Evolutionary conservation across 2,888 invertebrate species (phyloP), one percentile per base, ranked within the genome.

Genomic region (Plutella xylostella): DNA sequence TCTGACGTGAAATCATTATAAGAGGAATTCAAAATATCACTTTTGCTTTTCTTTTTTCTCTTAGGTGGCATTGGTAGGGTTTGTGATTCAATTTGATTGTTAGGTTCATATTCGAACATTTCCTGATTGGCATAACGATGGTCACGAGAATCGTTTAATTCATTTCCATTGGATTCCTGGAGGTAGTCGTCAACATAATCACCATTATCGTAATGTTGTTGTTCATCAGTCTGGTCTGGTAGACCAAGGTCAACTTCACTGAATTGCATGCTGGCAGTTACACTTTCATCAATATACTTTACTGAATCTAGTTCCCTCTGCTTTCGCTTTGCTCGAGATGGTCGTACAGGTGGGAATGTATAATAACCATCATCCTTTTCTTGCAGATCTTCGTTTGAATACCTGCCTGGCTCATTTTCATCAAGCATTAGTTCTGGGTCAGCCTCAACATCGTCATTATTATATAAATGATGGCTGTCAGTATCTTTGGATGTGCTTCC

Each of bases 281-380:
- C 60, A 55, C 70, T 77, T 7, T 82, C 80, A 40, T 83, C 83
- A 25, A 82, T 82, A 50, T 77, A 83, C 43, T 72, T 65, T 31
- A 80, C 72, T 2, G 65, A 55, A 51, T 80, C 77, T 3, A 61
- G n/a, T 25, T 49, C 50, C 48, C 72, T 79, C 58, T 84, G 84
- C 73, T 79, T 79, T 56, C 85, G 82, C 55, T 86, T 87, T 30
- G 82, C 82, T 53, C 87, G 70, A 45, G 84, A 86, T 17, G 88
- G 88, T 51, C 87, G 72, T 12, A 86, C 79, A 6, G 88, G 87
- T 39, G 82, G 82, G 63, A 83, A 85, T 60, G 84, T 84, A 55
- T 85, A 85, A 59, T 84, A 85, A 49, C 78, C 85, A 52, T 85
- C 85, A 57, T 84, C 85, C 61, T 68, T 75, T 31, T 83, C 84